Evolutionary conservation across 1,140 invertebrate species (phyloP).

Genomic region (Hylaeus anthracinus): DNA sequence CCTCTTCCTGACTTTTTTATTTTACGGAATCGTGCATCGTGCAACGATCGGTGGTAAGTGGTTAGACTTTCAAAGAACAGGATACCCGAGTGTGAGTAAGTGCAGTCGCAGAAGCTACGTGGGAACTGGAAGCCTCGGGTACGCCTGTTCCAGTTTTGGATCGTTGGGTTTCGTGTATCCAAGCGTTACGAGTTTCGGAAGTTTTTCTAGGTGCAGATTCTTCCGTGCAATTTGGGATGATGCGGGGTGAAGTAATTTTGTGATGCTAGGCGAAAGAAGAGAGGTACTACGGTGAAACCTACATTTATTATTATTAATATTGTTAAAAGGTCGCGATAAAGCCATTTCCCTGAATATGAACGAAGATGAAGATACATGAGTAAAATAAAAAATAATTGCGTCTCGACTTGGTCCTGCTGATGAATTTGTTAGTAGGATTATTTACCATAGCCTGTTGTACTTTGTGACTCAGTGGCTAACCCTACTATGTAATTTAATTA

Average conservation of each 20-base stretch:
- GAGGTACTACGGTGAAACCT: too few species aligned
- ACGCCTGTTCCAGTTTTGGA: neutral
- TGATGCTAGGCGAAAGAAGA: neutral
- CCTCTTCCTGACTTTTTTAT: neutral
- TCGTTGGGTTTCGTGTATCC: neutral
- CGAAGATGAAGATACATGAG: too few species aligned
- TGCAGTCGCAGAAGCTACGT: constrained; percentile 23
- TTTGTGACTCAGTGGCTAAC: too few species aligned
- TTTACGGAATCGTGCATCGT: constrained; percentile 12
- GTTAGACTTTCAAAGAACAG: constrained; percentile 9
- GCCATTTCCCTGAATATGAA: too few species aligned
- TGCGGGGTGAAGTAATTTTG: too few species aligned
- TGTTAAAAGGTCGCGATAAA: too few species aligned
- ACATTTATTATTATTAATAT: too few species aligned
- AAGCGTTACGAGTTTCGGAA: neutral
- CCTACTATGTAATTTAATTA: too few species aligned
- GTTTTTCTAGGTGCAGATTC: neutral
- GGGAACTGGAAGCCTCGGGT: neutral
- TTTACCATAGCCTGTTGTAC: too few species aligned
- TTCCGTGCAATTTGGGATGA: neutral
- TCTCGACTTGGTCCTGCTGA: too few species aligned
- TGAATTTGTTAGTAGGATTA: too few species aligned
- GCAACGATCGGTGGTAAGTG: constrained; percentile 3
- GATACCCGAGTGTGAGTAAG: neutral
- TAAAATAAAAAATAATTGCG: too few species aligned